Evolutionary conservation across 2,113 vertebrate genomes (phyloP).

Genomic region (Silurus glanis): DNA sequence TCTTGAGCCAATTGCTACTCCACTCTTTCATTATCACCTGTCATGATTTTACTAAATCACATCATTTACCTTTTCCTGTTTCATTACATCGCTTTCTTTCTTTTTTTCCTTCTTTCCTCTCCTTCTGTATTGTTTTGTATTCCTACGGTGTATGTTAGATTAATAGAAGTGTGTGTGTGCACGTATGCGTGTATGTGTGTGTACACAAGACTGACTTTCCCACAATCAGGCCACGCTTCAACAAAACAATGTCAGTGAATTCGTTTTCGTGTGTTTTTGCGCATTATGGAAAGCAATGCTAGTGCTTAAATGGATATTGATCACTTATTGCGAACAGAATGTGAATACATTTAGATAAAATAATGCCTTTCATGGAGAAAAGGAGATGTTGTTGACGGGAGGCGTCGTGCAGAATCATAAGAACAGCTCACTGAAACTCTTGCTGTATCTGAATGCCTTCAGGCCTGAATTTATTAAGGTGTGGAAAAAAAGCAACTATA

Average conservation of each 20-base stretch:
- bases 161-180: background rate
- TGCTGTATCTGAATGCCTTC: constrained; percentile 1
- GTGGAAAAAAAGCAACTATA: background rate
- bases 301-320: constrained; percentile 55
- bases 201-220: background rate
- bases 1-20: background rate
- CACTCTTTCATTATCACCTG: background rate
- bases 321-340: constrained; percentile 46
- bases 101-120: background rate
- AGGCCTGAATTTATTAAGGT: constrained; percentile 11
- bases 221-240: constrained; percentile 40
- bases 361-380: constrained; percentile 36
- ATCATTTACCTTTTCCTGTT: background rate
- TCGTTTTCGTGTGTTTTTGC: constrained; percentile 28
- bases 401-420: constrained; percentile 23
- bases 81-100: background rate
- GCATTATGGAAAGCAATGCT: constrained; percentile 51
- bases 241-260: constrained; percentile 47
- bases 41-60: background rate
- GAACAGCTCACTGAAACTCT: background rate
- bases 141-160: background rate
- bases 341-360: constrained; percentile 54
- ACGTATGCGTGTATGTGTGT: background rate
- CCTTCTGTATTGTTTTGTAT: background rate
- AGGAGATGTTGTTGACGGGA: background rate